Base-by-base conservation (phyloP, 2,797 vertebrate species). In the Rhincodon typus region DNA sequence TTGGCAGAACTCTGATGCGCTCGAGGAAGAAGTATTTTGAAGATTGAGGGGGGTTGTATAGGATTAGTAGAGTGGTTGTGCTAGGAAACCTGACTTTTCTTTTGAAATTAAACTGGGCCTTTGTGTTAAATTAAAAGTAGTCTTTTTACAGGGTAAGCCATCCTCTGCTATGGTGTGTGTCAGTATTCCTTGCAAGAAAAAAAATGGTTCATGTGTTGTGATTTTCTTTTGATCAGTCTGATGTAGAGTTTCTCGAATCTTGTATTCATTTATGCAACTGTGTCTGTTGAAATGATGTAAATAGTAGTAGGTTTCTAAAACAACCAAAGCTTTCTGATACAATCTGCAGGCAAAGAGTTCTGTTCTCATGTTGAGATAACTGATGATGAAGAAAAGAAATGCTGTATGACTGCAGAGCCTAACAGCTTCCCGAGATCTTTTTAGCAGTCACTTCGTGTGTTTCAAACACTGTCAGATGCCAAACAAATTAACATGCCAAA, bases 251-350 rank as follows among this genome's bases (percentile, higher is more conserved):
- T 27, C 98, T 98, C 99, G 98, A 98, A 98, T 98, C 98, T 97
- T 97, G 97, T 97, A 98, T 98, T 99, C 98, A 99, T 99, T 99
- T 99, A 99, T 99, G 98, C 98, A 98, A 98, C 98, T 98, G 98
- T 99, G 98, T 98, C 97, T 98, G 97, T 98, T 97, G 98, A 98
- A 97, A 98, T 93, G 98, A 97, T 99, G 99, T 99, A 99, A 97
- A 99, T 99, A 99, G 57, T n/a, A 34, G 98, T 98, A 98, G 98
- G 98, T 98, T 98, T 96, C 97, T 97, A 69, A 69, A 97, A 97
- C 96, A 96, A 97, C 97, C 97, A 97, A 98, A 97, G 96, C 98
- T 98, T 98, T 98, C 98, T 97, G 98, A 98, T 98, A 98, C 98
- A 98, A 98, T 98, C 97, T 98, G 70, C 94, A 95, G 94, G 94